Evolutionary conservation across 2,113 vertebrate genomes (phyloP), one percentile per base, ranked within the genome.

Genomic region (Microcebus ravelobensis): DNA sequence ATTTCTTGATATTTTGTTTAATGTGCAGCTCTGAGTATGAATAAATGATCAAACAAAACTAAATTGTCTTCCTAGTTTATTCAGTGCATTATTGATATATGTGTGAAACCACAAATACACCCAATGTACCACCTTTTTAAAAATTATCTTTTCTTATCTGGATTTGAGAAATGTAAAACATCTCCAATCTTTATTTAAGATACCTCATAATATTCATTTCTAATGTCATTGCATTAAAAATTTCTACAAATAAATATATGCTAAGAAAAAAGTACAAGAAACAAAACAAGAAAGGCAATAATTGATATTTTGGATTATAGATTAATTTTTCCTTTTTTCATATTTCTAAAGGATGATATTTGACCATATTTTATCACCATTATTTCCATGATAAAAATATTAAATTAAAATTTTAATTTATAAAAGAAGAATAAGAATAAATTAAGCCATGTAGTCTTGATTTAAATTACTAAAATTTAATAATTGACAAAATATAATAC

Each of bases 351-450:
- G 81, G 17, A 65, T 42, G 12, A 31, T 20, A 48, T 71, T 70
- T 55, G 23, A 71, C 70, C 25, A 74, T 39, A 65, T 52, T 77
- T 76, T 87, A 71, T 65, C 9, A 71, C 1, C 57, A 42, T 76
- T 27, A 74, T 74, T 48, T 86, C 4, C 17, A 45, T 18, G n/a
- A 45, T 29, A 57, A 52, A 67, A 45, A 7, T 52, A 83, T 80
- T 50, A 50, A 50, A 50, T 50, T 50, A 50, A 50, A 50, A 50
- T 68, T 73, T 52, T 81, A 85, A 23, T 65, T 80, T 57, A 48
- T 0, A 57, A n/a, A 90, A 86, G 55, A 29, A 82, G 52, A 57
- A 84, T 95, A 97, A 94, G 89, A 80, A 73, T 93, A 3, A 91
- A 83, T 36, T 59, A 9, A 23, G 12, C 27, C 21, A 83, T 84